Evolutionary conservation across 2,888 invertebrate genomes (phyloP), one percentile per base, ranked within the genome.

Genomic region (Epistrophella euchroma): DNA sequence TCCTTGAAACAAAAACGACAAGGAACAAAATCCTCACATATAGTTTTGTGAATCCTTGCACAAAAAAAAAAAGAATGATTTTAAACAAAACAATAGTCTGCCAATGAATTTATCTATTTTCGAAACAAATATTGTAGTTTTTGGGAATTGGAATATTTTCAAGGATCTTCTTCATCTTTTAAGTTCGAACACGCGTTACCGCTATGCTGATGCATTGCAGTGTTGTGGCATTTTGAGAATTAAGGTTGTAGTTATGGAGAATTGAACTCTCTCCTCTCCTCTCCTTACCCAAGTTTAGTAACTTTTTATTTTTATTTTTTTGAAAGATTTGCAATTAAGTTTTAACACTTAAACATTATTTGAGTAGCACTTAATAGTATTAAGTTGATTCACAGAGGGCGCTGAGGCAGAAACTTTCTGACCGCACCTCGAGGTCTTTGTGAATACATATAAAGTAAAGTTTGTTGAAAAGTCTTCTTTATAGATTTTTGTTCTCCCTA

Each of bases 271-370:
- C n/a, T n/a, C n/a, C n/a, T n/a, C 28, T 40, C 6, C 62, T 55
- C 40, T 56, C 7, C 62, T 40, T 13, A 5, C 4, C 28, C 37
- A 70, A 68, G 28, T 76, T 52, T 60, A 47, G 64, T 64, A 83
- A 83, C 60, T 68, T 76, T 76, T 35, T 45, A 4, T 15, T 3
- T 5, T 17, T 17, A 43, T 43, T 25, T 25, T 11, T 13, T 13
- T 52, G 52, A 28, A n/a, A 52, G 76, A 85, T 85, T 85, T 76
- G 68, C 80, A 85, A 85, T 85, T 85, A 80, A 85, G 80, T 85
- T 85, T 85, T 70, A 85, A 73, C 80, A 80, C 85, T 85, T 85
- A 71, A 85, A 76, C 71, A 84, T 84, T 80, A 84, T 84, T 80
- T 84, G 80, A 80, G 75, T 75, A 80, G 84, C 70, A 72, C 80